These are phyloP conservation scores for Notarius quadriscutis DNA, from an alignment of 2,113 vertebrate species.

Conservation along the genomic window DNA sequence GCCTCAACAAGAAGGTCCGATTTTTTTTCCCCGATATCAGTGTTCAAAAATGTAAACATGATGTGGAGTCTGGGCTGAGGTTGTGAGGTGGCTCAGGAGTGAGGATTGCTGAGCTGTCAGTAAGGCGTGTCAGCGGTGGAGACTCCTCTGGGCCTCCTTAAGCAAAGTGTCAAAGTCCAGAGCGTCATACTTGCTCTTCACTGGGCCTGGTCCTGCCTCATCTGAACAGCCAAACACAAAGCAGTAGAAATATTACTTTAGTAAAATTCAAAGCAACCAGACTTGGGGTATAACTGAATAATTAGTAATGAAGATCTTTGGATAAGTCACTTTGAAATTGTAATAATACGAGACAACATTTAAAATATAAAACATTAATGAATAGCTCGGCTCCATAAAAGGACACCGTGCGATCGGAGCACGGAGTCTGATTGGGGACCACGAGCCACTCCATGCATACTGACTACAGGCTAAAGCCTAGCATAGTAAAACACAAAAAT, in stretches of 20 bases:
- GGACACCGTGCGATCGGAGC: no score
- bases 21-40: conserved; percentile 72
- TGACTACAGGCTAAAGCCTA: background rate
- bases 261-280: background rate
- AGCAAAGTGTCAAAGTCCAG: conserved; percentile 99
- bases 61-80: conserved; percentile 95
- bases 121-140: conserved; percentile 85
- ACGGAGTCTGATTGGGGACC: no score
- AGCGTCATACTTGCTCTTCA: conserved; percentile 97
- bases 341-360: background rate
- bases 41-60: conserved; percentile 99
- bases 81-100: conserved; percentile 73
- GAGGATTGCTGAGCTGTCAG: conserved; percentile 57
- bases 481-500: background rate
- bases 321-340: background rate
- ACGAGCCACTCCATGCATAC: no score
- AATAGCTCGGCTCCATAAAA: background rate
- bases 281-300: background rate
- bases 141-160: conserved; percentile 96
- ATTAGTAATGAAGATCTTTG: background rate
- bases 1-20: conserved; percentile 81
- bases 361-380: background rate
- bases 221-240: conserved; percentile 63
- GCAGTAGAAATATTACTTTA: background rate
- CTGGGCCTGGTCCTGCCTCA: conserved; percentile 81